Conservation (phyloP, 2,113 vertebrate genomes). For the Crotalus horridus region DNA sequence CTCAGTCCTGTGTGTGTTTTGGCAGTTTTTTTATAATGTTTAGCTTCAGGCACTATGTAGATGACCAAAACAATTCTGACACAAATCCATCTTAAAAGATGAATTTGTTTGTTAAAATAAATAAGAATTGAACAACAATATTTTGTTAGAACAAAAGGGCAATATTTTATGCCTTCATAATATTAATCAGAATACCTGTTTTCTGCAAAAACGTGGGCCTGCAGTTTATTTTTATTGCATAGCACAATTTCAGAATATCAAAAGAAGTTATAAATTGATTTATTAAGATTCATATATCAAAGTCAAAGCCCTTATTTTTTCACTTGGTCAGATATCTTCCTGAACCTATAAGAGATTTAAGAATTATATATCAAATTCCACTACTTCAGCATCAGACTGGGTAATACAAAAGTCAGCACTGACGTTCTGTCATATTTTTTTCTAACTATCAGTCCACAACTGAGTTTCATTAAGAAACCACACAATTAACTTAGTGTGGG, state of each 20-base stretch:
- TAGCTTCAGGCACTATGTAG: not conserved
- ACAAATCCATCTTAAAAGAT: not conserved
- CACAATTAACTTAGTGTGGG: not conserved
- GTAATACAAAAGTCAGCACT: too few relatives aligned
- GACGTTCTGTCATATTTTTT: not conserved
- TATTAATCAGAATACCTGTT: conserved; percentile 15
- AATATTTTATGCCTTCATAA: not conserved
- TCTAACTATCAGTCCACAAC: not conserved
- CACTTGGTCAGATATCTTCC: not conserved
- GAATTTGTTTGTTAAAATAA: not conserved
- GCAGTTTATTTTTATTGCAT: conserved; percentile 39
- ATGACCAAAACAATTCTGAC: not conserved
- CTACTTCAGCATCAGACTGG: not conserved
- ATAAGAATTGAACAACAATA: not conserved
- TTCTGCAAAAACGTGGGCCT: not conserved
- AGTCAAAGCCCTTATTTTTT: conserved; percentile 26
- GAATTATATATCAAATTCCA: not conserved
- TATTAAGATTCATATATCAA: conserved; percentile 40
- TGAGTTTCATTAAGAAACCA: not conserved
- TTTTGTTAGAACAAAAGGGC: not conserved
- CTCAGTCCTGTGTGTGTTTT: not conserved
- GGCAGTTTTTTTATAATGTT: not conserved
- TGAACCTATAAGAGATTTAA: not conserved
- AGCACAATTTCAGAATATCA: not conserved
- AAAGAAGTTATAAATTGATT: conserved; percentile 27